These are phyloP conservation scores for Idaea straminata DNA, from an alignment of 2,888 invertebrate genomes.

Conservation along the genomic window DNA sequence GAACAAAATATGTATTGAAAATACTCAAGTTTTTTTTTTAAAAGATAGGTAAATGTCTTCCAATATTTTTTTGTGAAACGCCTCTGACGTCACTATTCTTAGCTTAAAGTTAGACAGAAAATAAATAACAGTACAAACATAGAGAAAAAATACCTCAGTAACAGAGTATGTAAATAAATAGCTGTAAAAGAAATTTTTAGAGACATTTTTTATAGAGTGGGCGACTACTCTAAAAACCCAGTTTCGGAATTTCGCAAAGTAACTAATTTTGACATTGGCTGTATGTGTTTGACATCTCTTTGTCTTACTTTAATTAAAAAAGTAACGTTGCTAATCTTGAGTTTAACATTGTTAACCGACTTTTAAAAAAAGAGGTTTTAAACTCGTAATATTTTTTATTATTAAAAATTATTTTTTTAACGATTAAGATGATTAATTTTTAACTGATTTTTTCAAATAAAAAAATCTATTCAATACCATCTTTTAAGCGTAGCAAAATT, in stretches of 20 bases:
- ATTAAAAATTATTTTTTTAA: too few species aligned
- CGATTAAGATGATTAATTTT: too few species aligned
- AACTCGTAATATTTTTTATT: too few species aligned
- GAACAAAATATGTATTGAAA: neutral
- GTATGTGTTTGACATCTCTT: neutral
- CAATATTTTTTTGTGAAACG: neutral
- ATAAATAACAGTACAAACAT: slow-evolving; percentile 35
- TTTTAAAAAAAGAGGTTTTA: too few species aligned
- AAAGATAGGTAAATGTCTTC: neutral
- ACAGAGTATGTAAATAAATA: slow-evolving; percentile 73
- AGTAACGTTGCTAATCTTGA: too few species aligned
- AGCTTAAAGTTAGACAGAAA: slow-evolving; percentile 21
- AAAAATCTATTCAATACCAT: too few species aligned
- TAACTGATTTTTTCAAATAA: too few species aligned
- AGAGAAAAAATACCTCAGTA: slow-evolving; percentile 60
- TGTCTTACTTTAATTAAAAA: neutral
- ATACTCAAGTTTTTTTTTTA: neutral
- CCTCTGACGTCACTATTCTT: neutral
- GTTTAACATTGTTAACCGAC: too few species aligned
- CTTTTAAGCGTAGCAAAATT: too few species aligned
- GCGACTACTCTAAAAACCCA: slow-evolving; percentile 40
- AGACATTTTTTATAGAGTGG: slow-evolving; percentile 58
- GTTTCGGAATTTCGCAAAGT: neutral
- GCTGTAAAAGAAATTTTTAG: slow-evolving; percentile 49
- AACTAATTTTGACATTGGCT: neutral